Percentiles rank a stretch among this genome's conserved stretches.
Evolutionary conservation across 2,797 vertebrate genomes (phyloP).

Genomic region (Malacoraja senta): DNA sequence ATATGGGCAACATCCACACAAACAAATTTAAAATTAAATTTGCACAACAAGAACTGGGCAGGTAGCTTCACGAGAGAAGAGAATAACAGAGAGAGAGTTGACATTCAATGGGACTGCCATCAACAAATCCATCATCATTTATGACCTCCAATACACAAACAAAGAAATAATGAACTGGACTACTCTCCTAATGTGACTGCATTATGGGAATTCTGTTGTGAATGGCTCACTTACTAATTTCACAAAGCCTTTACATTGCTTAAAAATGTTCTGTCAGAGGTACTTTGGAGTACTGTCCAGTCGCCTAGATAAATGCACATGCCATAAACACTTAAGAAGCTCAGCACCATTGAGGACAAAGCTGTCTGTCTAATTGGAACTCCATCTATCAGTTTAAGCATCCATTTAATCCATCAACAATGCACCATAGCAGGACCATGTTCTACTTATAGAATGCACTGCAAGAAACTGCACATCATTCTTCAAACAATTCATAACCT

Average conservation of each 20-base stretch:
- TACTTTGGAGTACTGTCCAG: background rate
- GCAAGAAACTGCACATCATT: background rate
- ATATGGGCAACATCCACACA: background rate
- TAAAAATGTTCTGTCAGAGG: background rate
- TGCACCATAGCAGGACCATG: background rate
- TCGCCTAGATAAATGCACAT: background rate
- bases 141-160: background rate
- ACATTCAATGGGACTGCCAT: background rate
- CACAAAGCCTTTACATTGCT: background rate
- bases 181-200: too few relatives aligned
- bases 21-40: background rate
- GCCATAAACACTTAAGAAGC: background rate
- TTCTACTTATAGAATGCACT: background rate
- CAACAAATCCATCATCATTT: background rate
- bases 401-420: too few relatives aligned
- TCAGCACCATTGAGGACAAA: background rate
- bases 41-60: too few relatives aligned
- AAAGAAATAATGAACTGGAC: background rate
- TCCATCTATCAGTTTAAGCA: background rate
- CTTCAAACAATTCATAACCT: background rate
- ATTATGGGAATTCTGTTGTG: background rate
- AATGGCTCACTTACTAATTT: background rate
- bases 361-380: background rate
- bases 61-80: background rate
- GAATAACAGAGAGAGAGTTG: too few relatives aligned